Evolutionary conservation across 2,888 invertebrate genomes (phyloP), one percentile per base, ranked within the genome.

Genomic region (Cenopis cana): DNA sequence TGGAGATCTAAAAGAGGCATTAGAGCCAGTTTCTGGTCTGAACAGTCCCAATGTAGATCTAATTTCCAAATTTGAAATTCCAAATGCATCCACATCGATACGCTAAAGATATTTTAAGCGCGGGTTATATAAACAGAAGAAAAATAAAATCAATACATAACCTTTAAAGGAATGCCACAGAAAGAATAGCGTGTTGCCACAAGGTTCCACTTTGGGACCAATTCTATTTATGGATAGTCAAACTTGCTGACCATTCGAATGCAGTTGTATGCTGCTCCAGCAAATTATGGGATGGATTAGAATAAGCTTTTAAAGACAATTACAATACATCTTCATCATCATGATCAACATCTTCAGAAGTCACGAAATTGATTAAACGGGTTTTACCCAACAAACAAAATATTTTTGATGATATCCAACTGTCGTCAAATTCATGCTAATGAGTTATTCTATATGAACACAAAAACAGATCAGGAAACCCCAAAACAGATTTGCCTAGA

Each of bases 1-100:
- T 54, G 38, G 52, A 54, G 50, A 60, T 52, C 29, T 50, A 33
- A 50, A 61, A 61, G 64, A 54, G 38, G 14, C 50, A 50, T 52
- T 62, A 38, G 57, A 38, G 29, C 33, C 3, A 20, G 52, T 50
- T 36, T 64, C 62, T 52, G 54, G 50, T 18, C 24, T 11, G 18
- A 50, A 50, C n/a, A 64, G 18, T 17, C 49, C 24, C 11, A 61
- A 49, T 33, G 49, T 17, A 29, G n/a, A 4, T 24, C 24, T 24
- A 24, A 24, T 24, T 24, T 24, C 24, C 24, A 24, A n/a, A 24
- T 24, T 24, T 24, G 4, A 24, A 24, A 24, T 24, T 24, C 24
- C 24, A 24, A 3, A 3, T 24, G 24, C 2, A 4, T 4, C 2
- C 24, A 24, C 4, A 24, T 24, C 24, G 24, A 24, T 24, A 3